Conservation (phyloP, 1,140 invertebrate genomes). For the Lasioglossum albipes region DNA sequence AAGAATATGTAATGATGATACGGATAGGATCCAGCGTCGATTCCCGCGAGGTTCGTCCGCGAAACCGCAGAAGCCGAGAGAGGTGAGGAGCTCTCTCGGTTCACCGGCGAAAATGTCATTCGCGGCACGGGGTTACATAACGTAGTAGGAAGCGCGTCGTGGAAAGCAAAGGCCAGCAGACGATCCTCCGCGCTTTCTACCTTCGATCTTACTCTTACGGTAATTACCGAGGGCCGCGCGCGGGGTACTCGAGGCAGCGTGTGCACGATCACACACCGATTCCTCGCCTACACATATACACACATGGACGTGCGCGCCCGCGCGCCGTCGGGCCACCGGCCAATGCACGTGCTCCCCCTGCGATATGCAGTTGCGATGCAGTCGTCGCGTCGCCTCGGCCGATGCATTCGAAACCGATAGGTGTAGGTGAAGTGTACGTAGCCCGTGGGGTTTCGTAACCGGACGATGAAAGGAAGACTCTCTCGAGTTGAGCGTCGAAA, state of each 20-base stretch:
- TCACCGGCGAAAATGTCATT: slow-evolving; percentile 71
- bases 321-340: background rate
- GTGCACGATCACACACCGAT: background rate
- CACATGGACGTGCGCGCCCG: too few species aligned
- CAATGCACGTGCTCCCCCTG: background rate
- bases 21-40: too few species aligned
- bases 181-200: slow-evolving; percentile 78
- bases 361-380: background rate
- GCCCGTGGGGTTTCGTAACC: slow-evolving; percentile 29
- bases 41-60: background rate
- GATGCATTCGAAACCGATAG: slow-evolving; percentile 16
- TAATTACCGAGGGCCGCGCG: slow-evolving; percentile 71
- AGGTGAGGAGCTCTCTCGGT: slow-evolving; percentile 4
- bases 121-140: slow-evolving; percentile 71
- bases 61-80: slow-evolving; percentile 27
- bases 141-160: slow-evolving; percentile 70
- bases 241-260: slow-evolving; percentile 36
- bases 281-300: background rate
- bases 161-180: slow-evolving; percentile 78
- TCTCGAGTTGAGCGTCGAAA: background rate
- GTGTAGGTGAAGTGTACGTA: slow-evolving; percentile 29
- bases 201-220: slow-evolving; percentile 73
- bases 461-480: slow-evolving; percentile 37
- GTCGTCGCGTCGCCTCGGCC: background rate
- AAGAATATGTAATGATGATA: too few species aligned